Evolutionary conservation across 1,140 invertebrate genomes (phyloP).

Genomic region (Dolichoris vasculosae): DNA sequence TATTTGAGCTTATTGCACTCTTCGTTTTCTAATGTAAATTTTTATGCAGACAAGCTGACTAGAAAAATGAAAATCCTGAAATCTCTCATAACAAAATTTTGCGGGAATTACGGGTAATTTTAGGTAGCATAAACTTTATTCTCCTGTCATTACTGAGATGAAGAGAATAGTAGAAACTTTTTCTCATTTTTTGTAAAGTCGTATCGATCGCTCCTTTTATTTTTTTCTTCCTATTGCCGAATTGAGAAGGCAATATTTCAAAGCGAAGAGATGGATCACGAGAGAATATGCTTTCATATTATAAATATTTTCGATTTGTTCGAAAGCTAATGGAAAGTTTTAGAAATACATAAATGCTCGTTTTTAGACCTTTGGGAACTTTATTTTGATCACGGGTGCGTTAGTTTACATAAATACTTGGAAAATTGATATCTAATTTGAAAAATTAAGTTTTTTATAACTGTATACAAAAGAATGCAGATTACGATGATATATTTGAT

Average conservation of each 20-base stretch:
- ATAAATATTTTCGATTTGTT: neutral
- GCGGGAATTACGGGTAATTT: neutral
- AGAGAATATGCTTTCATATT: neutral
- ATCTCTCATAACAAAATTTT: conserved; percentile 21
- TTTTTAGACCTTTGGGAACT: neutral
- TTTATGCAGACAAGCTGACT: neutral
- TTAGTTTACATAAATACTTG: neutral
- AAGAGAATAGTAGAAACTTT: neutral
- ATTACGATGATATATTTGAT: no score
- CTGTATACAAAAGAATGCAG: neutral
- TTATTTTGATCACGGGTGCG: neutral
- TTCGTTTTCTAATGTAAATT: neutral
- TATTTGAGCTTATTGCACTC: neutral
- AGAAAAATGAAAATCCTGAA: conserved; percentile 12
- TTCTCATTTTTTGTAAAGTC: neutral
- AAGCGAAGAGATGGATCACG: neutral
- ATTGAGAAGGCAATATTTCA: neutral
- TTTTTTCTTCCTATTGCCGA: neutral
- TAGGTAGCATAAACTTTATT: conserved; percentile 24
- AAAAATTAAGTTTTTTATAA: neutral
- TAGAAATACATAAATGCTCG: neutral
- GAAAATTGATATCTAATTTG: neutral
- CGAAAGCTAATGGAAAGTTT: neutral
- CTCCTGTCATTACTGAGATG: neutral
- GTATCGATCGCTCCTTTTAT: neutral